These are phyloP conservation scores for Etia nguti DNA, from an alignment of 2,113 vertebrate genomes.

Conservation along the genomic window DNA sequence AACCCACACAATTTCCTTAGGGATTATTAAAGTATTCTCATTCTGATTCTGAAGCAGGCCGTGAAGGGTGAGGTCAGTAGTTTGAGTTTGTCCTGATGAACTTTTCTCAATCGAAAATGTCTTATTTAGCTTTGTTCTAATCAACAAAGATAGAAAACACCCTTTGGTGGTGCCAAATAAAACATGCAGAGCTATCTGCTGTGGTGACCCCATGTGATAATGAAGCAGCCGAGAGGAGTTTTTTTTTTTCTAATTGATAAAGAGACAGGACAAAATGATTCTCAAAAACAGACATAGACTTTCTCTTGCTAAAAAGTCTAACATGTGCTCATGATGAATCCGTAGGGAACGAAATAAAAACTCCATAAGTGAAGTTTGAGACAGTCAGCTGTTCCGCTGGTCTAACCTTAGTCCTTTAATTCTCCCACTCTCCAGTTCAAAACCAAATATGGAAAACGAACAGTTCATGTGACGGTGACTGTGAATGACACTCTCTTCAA, in stretches of 20 bases:
- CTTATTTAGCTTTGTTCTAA: too few species aligned
- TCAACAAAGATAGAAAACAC: too few species aligned
- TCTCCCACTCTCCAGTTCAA: constrained; percentile 81
- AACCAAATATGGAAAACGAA: constrained; percentile 86
- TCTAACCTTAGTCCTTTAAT: not conserved
- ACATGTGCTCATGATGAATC: not conserved
- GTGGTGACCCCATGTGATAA: too few species aligned
- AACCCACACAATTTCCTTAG: not conserved
- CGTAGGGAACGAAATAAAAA: not conserved
- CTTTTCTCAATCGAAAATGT: not conserved
- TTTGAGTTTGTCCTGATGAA: not conserved
- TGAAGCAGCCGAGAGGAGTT: too few species aligned
- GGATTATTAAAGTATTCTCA: not conserved
- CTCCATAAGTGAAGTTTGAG: not conserved
- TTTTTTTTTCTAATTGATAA: too few species aligned
- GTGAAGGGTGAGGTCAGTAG: not conserved
- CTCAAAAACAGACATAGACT: not conserved
- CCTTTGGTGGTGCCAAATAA: too few species aligned
- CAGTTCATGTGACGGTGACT: constrained; percentile 66
- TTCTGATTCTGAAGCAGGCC: not conserved
- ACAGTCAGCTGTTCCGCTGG: not conserved
- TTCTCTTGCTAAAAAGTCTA: too few species aligned
- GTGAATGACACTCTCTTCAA: constrained; percentile 79
- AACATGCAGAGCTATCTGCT: too few species aligned
- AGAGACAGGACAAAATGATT: too few species aligned